Evolutionary conservation across 2,888 invertebrate genomes (phyloP), one percentile per base, ranked within the genome.

Genomic region (Ormia ochracea): DNA sequence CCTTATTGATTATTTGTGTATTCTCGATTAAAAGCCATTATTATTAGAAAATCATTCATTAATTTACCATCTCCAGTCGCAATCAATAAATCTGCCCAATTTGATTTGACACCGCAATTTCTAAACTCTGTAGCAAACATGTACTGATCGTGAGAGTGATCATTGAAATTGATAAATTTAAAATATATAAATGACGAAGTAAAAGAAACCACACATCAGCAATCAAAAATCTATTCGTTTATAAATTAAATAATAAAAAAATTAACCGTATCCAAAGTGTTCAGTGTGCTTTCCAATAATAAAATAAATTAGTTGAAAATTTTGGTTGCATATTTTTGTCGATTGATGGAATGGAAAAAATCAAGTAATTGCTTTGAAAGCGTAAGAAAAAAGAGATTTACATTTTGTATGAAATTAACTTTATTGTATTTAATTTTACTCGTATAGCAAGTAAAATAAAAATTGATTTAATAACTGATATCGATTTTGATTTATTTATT

Each of bases 251-350:
- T 38, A 68, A 80, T 75, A 75, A 50, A 80, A 63, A 50, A 28
- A 63, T 61, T 2, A 76, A 66, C 72, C 56, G 65, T 65, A 50
- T 31, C 33, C 19, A 63, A 54, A 56, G 28, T 17, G 36, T 14
- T 10, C 28, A 19, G 2, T 14, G 4, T 4, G 6, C 12, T 38
- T 19, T 38, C 9, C 19, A 52, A 43, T 61, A 72, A 69, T 50
- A 61, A 72, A 72, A 50, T 54, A 43, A 56, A 56, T 48, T 41
- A 84, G 65, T 69, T 41, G 74, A 78, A 83, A 82, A 83, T 85
- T 72, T 86, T 82, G 85, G 85, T 87, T 87, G 84, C 83, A 85
- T 63, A 86, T 85, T 82, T 79, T 78, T 80, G 66, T 33, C 69
- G 63, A 50, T 70, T 68, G 80, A 66, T 28, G 26, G 23, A 58